Base-by-base conservation (phyloP, 2,113 vertebrate species). In the Athene noctua region DNA sequence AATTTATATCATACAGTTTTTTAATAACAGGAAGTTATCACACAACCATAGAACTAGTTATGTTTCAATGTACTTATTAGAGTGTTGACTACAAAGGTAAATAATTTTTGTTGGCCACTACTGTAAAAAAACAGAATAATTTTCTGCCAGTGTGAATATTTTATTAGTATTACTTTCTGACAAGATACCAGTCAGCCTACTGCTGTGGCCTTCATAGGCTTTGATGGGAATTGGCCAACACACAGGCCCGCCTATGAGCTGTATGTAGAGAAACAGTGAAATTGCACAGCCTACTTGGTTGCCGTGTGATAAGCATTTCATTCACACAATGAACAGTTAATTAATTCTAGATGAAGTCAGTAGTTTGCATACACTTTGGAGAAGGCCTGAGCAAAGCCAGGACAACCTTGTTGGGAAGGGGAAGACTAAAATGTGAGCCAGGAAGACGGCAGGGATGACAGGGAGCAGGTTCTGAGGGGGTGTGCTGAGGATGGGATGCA, bases 221-320 rank as follows among this genome's bases (percentile, higher is more conserved):
- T 54, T 68, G 58, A 34, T 4, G 9, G 29, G 62, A 10, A 4
- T 5, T 49, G 62, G 34, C 36, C 70, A 90, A 82, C 14, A 4
- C 7, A 2, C 1, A 29, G 61, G 52, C 11, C 19, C 29, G 25
- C 1, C 2, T 2, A 12, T n/a, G 30, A 63, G 27, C 30, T 36
- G 2, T 17, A 5, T 3, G 6, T 17, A 82, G 47, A 42, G 26
- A 15, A 18, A 30, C 2, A 18, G 4, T 4, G 54, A 61, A 57
- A 38, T 9, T 0, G 0, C 2, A 4, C 1, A 9, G 34, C 62
- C 40, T 40, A 40, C 40, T 71, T 27, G 57, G 57, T 65, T 34
- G 51, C 57, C 36, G 36, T 2, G 32, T 0, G 2, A 21, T 2
- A 2, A 9, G 2, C 4, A 4, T 15, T n/a, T 58, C 9, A 9